Conservation (phyloP, 2,113 vertebrate genomes). For the Anas platyrhynchos region DNA sequence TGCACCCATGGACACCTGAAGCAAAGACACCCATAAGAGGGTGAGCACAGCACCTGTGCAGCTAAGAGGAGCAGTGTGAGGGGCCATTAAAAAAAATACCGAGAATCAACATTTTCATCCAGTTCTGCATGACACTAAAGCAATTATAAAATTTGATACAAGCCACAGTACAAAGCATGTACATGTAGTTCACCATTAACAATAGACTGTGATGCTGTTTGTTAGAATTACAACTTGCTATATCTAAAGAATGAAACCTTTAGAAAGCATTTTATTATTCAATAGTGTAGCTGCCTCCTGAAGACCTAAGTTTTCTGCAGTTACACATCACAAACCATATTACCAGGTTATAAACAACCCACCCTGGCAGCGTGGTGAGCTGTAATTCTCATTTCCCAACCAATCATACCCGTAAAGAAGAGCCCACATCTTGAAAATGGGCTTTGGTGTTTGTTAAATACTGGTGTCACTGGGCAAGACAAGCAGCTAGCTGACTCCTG, state of each 20-base stretch:
- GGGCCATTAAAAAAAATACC: neutral
- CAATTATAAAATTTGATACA: neutral
- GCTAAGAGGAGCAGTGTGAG: neutral
- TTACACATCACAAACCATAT: neutral
- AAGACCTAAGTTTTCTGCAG: slow-evolving; percentile 20
- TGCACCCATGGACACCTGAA: fast-evolving
- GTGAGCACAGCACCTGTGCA: neutral
- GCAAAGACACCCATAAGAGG: fast-evolving
- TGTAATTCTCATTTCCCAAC: neutral
- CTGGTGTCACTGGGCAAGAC: neutral
- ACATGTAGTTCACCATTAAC: neutral
- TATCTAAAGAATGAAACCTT: neutral
- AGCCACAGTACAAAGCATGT: neutral
- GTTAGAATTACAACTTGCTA: neutral
- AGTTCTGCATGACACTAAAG: neutral
- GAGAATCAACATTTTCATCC: neutral
- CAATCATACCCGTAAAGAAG: fast-evolving
- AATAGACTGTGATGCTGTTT: neutral
- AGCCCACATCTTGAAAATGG: neutral
- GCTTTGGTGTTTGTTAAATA: neutral
- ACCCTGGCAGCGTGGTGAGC: neutral
- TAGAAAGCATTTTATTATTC: neutral
- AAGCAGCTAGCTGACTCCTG: neutral
- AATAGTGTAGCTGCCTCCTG: slow-evolving; percentile 38
- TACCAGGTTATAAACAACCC: neutral